A percentile compares a stretch with the other conserved stretches of the same genome.
Conservation (phyloP, 2,113 vertebrate species). For the Microtus montanus region DNA sequence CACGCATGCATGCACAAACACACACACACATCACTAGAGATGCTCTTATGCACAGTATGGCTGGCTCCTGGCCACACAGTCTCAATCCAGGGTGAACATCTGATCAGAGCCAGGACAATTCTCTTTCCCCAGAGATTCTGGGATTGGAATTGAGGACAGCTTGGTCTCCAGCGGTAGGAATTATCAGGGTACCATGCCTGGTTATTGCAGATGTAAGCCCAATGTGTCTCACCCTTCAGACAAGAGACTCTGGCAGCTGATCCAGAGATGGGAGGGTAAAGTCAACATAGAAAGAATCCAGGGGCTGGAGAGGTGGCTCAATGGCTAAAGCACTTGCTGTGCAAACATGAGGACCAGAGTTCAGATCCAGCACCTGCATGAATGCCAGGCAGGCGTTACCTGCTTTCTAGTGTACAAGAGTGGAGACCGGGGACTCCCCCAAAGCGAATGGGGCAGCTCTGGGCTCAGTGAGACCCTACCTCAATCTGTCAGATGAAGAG, state of each 20-base stretch:
- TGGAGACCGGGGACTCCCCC: neutral
- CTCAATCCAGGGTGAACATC: slow-evolving; percentile 19
- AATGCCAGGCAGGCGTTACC: neutral
- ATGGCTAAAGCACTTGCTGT: neutral
- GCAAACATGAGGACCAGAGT: neutral
- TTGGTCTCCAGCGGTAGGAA: neutral
- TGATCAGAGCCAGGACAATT: slow-evolving; percentile 20
- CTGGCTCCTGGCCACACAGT: neutral
- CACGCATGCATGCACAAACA: neutral
- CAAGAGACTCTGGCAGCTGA: neutral
- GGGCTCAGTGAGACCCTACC: neutral
- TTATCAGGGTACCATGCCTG: neutral
- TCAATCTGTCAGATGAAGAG: neutral
- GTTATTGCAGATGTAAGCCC: neutral
- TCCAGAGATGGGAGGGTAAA: neutral
- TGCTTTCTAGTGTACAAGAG: too few relatives aligned
- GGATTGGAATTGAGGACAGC: neutral
- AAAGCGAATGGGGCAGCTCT: neutral
- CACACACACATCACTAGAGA: neutral
- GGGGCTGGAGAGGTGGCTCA: neutral
- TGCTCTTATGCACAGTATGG: neutral
- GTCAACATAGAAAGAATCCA: rapidly evolving
- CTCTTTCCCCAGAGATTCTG: slow-evolving; percentile 11
- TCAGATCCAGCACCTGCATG: neutral
- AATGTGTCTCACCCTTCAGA: neutral